Conservation (phyloP, 2,113 vertebrate genomes). For the Atractosteus spatula region DNA sequence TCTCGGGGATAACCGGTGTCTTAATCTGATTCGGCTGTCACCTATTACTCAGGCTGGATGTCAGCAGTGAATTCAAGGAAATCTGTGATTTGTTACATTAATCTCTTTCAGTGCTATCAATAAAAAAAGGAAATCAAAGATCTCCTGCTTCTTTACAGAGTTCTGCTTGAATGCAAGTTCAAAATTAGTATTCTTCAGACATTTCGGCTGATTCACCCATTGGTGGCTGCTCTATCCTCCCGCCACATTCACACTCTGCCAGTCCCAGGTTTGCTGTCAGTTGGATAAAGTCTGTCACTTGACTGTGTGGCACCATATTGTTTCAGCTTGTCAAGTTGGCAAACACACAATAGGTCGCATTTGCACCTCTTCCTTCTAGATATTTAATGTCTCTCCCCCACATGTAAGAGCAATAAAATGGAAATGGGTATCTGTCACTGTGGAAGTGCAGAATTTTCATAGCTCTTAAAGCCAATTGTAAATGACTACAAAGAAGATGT, state of each 20-base stretch:
- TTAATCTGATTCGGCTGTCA: too few relatives aligned
- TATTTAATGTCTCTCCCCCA: not conserved
- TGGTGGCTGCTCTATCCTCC: not conserved
- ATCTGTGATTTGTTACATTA: too few relatives aligned
- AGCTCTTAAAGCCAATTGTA: not conserved
- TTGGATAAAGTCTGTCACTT: slow-evolving; percentile 29
- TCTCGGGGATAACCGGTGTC: too few relatives aligned
- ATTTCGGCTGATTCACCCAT: not conserved
- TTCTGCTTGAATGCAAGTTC: too few relatives aligned
- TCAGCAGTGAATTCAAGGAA: too few relatives aligned
- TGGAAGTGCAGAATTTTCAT: not conserved
- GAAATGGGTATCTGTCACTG: not conserved
- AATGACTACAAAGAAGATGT: not conserved
- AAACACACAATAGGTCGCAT: slow-evolving; percentile 44
- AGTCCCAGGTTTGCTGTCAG: slow-evolving; percentile 23
- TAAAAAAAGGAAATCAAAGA: too few relatives aligned
- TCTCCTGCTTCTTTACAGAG: too few relatives aligned
- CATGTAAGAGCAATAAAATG: not conserved
- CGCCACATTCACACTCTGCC: not conserved
- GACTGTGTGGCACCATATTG: slow-evolving; percentile 22
- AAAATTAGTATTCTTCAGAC: too few relatives aligned
- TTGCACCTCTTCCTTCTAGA: slow-evolving; percentile 29
- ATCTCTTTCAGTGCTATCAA: too few relatives aligned
- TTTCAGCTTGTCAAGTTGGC: slow-evolving; percentile 35
- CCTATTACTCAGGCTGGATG: too few relatives aligned